These are phyloP conservation scores for Plestiodon gilberti DNA, from an alignment of 2,113 vertebrate species.

Conservation along the genomic window DNA sequence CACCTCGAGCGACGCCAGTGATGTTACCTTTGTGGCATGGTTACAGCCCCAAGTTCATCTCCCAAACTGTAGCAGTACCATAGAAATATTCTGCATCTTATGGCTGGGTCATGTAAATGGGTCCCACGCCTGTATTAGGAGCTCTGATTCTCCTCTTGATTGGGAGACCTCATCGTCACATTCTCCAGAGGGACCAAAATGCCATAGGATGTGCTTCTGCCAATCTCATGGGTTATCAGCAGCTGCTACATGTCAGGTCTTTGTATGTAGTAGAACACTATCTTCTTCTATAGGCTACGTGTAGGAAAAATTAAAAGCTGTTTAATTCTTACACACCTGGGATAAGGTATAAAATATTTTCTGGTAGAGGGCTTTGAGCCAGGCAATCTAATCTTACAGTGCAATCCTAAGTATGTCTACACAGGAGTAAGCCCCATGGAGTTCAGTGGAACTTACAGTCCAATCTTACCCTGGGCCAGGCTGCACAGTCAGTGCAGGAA, in stretches of 20 bases:
- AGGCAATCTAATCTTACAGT: too few species aligned
- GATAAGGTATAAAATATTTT: too few species aligned
- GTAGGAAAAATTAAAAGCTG: neutral
- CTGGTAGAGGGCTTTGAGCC: too few species aligned
- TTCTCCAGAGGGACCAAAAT: neutral
- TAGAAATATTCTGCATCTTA: neutral
- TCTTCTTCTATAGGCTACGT: neutral
- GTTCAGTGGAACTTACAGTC: too few species aligned
- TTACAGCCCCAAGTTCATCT: neutral
- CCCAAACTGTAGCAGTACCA: neutral
- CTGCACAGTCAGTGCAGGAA: too few species aligned
- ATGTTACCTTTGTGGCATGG: neutral
- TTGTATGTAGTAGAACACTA: too few species aligned
- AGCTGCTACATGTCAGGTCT: neutral
- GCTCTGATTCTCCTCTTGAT: neutral
- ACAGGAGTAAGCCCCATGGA: too few species aligned
- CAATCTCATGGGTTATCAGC: neutral
- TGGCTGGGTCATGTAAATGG: neutral
- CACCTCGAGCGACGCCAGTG: too few species aligned
- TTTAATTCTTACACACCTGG: too few species aligned
- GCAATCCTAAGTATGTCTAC: too few species aligned
- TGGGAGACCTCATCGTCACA: neutral
- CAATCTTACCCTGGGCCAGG: too few species aligned
- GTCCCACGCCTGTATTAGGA: neutral
- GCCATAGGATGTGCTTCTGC: neutral